These are phyloP conservation scores for Sarcophaga carnaria DNA, from an alignment of 2,888 invertebrate genomes.

Conservation along the genomic window DNA sequence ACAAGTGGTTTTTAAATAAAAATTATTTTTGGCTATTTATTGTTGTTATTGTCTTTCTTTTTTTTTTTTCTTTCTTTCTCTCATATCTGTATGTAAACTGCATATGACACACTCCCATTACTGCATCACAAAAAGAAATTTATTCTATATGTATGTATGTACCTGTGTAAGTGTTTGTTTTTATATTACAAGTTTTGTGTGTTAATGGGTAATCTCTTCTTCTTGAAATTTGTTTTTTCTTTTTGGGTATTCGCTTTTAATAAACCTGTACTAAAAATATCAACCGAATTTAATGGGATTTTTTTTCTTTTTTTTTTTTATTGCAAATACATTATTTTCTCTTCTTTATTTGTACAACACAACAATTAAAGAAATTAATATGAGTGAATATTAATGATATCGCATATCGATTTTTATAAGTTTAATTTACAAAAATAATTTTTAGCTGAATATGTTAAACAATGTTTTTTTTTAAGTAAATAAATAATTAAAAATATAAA, in stretches of 20 bases:
- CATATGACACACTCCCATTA: neutral
- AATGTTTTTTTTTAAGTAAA: no score
- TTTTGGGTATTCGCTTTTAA: neutral
- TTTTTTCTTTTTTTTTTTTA: neutral
- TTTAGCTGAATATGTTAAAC: no score
- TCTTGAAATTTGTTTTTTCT: neutral
- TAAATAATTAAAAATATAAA: no score
- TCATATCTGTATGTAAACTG: neutral
- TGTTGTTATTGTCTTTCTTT: neutral
- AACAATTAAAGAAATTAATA: constrained; percentile 30
- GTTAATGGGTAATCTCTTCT: constrained; percentile 54
- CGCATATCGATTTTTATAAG: no score
- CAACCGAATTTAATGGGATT: constrained; percentile 14
- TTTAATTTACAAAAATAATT: no score
- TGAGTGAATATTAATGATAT: constrained; percentile 32
- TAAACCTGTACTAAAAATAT: constrained; percentile 32
- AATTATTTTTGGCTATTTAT: constrained; percentile 46
- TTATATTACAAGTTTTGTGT: constrained; percentile 44
- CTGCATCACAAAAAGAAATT: neutral
- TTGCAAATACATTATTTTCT: neutral
- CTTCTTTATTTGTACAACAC: neutral
- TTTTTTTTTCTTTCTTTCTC: no score
- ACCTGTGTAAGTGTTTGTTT: constrained; percentile 14
- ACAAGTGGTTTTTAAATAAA: constrained; percentile 40
- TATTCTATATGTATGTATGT: neutral